Base-by-base conservation (phyloP, 2,888 invertebrate genomes). In the Chalcosyrphus nemorum region DNA sequence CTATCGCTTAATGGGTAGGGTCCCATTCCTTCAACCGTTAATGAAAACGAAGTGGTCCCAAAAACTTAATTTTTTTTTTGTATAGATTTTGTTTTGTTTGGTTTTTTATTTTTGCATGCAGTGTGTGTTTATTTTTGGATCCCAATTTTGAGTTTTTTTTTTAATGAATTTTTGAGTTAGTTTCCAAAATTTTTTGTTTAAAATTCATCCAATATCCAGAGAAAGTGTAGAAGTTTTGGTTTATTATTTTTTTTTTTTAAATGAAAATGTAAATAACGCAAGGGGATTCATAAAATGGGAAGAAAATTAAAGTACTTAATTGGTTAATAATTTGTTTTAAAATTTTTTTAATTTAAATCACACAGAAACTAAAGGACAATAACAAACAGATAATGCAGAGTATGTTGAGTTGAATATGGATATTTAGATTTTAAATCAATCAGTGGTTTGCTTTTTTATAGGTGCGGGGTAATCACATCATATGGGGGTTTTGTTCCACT, bases 11-110 rank as follows among this genome's bases (percentile, higher is more conserved):
- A 89, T 86, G 92, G 92, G 89, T 92, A 92, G 87, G 92, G 91
- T 89, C 92, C 92, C 91, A 92, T 92, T 89, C 92, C 91, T 91
- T 92, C 92, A 91, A 91, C 91, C 90, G 91, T 90, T 88, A 92
- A 91, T 88, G 91, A 91, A 88, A 91, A 91, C 90, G 91, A 91
- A 89, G 91, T 91, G 88, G 90, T 91, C 89, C 91, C 91, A 91
- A 91, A 91, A 87, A 91, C 91, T 91, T 91, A 88, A 88, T 88
- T 89, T 88, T 87, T 78, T n/a, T n/a, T n/a, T n/a, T n/a, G n/a
- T n/a, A 77, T 86, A 75, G 71, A 47, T 71, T 86, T 76, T 87
- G 85, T 85, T 87, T 87, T 86, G 86, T 86, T 75, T 59, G 80
- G 82, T 75, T 47, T 76, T 86, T 77, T 70, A 84, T 86, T 84